Conservation (phyloP, 2,797 vertebrate genomes). For the Sebastes nivosus region DNA sequence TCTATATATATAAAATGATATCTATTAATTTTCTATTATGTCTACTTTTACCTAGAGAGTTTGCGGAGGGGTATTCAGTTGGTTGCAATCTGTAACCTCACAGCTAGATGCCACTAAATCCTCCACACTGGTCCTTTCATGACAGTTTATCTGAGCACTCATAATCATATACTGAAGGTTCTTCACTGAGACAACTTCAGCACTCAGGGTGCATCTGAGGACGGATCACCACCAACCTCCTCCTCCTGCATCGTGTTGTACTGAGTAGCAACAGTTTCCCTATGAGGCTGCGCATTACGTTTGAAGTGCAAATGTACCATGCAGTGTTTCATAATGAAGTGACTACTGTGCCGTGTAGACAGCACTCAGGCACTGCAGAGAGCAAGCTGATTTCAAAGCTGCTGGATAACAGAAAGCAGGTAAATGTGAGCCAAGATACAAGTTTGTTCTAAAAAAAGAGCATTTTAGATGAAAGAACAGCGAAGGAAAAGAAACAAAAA, state of each 20-base stretch:
- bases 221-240: no score
- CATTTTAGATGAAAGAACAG: neutral
- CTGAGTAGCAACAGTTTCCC: neutral
- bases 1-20: no score
- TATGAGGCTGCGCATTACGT: neutral
- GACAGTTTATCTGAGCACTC: no score
- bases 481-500: neutral
- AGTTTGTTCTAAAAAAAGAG: no score
- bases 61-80: no score
- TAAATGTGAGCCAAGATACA: neutral
- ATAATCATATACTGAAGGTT: neutral
- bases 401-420: neutral
- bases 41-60: no score
- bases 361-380: no score
- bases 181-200: neutral
- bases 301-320: slow-evolving; percentile 36
- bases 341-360: neutral
- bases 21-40: no score
- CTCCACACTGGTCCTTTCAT: no score
- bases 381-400: neutral
- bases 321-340: slow-evolving; percentile 42
- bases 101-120: neutral
- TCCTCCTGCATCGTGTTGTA: no score
- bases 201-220: neutral
- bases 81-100: neutral